Evolutionary conservation across 1,140 invertebrate species (phyloP).

Genomic region (Lithobius niger): DNA sequence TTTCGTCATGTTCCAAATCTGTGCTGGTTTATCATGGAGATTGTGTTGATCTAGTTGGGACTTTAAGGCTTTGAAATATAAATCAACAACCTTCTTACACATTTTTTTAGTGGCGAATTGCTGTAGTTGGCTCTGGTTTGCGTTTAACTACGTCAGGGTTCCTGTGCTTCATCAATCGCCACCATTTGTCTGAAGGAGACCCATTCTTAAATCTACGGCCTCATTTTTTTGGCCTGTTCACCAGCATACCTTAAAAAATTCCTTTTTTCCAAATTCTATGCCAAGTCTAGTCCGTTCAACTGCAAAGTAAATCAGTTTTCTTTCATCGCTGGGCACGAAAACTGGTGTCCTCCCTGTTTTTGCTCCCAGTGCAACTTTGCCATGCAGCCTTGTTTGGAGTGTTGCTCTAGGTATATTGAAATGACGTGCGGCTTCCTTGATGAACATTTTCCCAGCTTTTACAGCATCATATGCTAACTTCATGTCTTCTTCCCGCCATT

Average conservation of each 20-base stretch:
- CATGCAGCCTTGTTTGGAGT: background rate
- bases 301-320: background rate
- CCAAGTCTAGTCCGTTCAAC: background rate
- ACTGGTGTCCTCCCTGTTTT: background rate
- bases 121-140: conserved; percentile 5
- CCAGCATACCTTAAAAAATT: conserved; percentile 1
- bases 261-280: conserved; percentile 5
- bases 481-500: background rate
- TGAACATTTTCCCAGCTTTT: background rate
- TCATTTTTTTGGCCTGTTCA: background rate
- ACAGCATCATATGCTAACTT: background rate
- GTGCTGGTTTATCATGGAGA: background rate
- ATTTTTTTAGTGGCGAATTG: conserved; percentile 3
- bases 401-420: background rate
- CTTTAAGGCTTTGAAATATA: background rate
- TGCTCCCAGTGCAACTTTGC: background rate
- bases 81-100: background rate
- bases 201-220: conserved; percentile 2
- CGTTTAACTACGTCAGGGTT: background rate
- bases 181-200: background rate
- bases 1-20: background rate
- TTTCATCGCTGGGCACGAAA: background rate
- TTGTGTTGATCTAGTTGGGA: background rate
- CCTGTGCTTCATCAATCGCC: background rate
- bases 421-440: background rate